Evolutionary conservation across 2,797 vertebrate species (phyloP).

Genomic region (Harpagifer antarcticus): DNA sequence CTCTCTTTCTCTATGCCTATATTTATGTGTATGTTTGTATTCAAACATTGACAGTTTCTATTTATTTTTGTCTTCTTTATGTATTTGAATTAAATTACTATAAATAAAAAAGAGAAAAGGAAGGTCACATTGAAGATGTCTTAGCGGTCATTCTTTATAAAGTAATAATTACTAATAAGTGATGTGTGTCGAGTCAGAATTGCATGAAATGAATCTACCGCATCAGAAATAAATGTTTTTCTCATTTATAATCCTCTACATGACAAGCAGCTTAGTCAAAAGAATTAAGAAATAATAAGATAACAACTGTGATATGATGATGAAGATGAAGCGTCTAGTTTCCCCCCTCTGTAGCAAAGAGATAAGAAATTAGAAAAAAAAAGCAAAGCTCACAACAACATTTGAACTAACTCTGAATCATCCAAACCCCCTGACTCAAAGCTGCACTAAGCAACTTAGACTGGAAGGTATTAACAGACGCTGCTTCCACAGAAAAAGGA

Average conservation of each 20-base stretch:
- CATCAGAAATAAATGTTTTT: background rate
- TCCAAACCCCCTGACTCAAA: slow-evolving; percentile 14
- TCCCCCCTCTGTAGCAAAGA: background rate
- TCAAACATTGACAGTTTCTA: background rate
- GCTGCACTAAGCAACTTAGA: slow-evolving; percentile 7
- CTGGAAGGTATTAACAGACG: slow-evolving; percentile 24
- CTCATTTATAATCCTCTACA: slow-evolving; percentile 1
- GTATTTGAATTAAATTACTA: background rate
- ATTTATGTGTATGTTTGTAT: no score
- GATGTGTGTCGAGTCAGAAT: background rate
- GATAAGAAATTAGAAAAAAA: slow-evolving; percentile 22
- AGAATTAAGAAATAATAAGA: slow-evolving; percentile 4
- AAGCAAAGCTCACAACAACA: background rate
- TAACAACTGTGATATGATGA: background rate
- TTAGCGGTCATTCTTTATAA: background rate
- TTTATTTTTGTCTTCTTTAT: background rate
- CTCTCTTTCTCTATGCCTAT: background rate
- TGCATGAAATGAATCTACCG: background rate
- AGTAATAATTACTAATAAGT: no score
- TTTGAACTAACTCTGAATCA: slow-evolving; percentile 23
- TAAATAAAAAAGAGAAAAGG: background rate
- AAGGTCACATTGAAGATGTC: background rate
- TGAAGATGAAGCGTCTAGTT: background rate
- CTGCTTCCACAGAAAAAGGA: slow-evolving; percentile 35
- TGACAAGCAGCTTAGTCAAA: background rate